phyloP scores from a whole-genome alignment of 1,140 invertebrate species.

The Camponotus floridanus region DNA sequence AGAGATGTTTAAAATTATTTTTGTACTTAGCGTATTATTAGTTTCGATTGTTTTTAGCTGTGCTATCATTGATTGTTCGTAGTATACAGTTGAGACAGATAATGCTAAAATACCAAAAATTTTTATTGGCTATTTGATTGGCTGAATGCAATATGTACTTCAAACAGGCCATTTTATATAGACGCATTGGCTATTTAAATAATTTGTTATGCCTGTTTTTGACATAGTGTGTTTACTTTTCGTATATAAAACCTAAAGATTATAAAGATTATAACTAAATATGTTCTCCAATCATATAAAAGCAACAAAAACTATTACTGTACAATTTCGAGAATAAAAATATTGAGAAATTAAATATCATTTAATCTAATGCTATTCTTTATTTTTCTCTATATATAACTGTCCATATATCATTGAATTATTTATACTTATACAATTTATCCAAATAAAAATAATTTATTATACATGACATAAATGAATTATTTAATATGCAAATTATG shows the following conservation, averaged over 20 bases:
- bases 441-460: neutral
- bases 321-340: neutral
- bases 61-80: neutral
- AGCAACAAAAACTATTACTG: neutral
- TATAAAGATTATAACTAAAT: neutral
- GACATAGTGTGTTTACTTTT: conserved; percentile 15
- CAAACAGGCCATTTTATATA: neutral
- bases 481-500: neutral
- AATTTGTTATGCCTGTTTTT: conserved; percentile 33
- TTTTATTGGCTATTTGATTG: neutral
- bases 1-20: neutral
- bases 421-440: neutral
- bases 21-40: neutral
- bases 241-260: neutral
- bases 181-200: neutral
- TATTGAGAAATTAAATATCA: neutral
- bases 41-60: neutral
- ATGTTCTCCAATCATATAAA: neutral
- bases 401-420: neutral
- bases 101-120: neutral
- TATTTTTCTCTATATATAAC: neutral
- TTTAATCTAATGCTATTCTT: neutral
- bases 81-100: neutral
- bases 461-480: neutral
- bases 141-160: neutral